phyloP scores from a whole-genome alignment of 2,113 vertebrate species.

The Casuarius casuarius region DNA sequence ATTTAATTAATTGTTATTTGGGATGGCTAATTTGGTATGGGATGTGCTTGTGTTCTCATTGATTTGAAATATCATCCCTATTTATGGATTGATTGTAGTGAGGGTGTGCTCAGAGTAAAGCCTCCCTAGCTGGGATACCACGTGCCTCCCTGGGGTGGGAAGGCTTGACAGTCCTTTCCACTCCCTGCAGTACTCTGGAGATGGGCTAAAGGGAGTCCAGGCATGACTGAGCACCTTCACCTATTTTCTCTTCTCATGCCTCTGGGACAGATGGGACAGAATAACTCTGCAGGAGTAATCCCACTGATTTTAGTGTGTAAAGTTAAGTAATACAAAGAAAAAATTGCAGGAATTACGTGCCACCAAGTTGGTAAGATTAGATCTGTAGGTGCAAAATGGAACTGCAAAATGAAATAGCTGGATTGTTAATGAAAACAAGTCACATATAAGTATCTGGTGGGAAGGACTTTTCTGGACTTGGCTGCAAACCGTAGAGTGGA shows the following conservation, averaged over 20 bases:
- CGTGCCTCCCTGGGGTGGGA: not conserved
- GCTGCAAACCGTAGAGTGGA: not conserved
- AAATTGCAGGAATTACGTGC: not conserved
- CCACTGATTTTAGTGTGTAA: not conserved
- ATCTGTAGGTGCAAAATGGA: not conserved
- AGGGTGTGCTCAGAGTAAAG: not conserved
- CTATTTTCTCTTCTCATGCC: not conserved
- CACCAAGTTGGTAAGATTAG: not conserved
- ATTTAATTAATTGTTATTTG: not conserved
- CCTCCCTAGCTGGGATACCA: not conserved
- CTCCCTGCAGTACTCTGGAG: not conserved
- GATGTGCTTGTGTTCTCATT: not conserved
- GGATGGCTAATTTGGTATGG: not conserved
- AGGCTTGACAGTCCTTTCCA: not conserved
- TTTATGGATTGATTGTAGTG: not conserved
- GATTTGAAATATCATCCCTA: not conserved
- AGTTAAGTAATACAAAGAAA: not conserved
- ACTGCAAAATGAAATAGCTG: not conserved
- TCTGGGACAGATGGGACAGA: not conserved
- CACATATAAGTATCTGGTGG: not conserved
- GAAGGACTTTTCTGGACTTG: not conserved
- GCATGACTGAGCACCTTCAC: not conserved
- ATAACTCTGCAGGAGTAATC: not conserved
- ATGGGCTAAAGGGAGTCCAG: not conserved
- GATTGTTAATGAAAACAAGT: not conserved